Conservation (phyloP, 2,113 vertebrate species). For the Fregetta grallaria region DNA sequence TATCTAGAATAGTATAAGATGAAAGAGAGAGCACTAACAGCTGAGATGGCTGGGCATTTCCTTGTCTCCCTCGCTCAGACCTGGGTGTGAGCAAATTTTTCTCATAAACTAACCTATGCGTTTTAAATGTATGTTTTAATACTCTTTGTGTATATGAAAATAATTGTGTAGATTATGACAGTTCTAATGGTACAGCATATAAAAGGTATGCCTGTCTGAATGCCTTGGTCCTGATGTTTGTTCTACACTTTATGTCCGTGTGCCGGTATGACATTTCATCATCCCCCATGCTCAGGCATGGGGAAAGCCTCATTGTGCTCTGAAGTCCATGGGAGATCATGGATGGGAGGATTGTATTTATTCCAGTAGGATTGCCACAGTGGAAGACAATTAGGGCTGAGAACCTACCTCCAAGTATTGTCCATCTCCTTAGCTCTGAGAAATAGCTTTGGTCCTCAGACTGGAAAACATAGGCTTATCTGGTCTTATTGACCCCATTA, state of each 20-base stretch:
- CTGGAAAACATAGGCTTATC: neutral
- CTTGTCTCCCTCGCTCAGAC: neutral
- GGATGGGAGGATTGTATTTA: neutral
- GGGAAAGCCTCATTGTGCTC: neutral
- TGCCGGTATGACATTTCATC: neutral
- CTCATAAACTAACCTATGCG: neutral
- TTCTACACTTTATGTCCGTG: accelerated
- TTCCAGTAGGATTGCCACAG: neutral
- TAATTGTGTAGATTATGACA: neutral
- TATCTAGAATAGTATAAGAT: neutral
- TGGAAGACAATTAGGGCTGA: neutral
- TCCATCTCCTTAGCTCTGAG: neutral
- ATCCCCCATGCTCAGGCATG: neutral
- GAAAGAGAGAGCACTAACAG: neutral
- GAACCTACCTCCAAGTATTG: neutral
- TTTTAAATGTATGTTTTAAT: neutral
- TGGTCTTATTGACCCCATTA: neutral
- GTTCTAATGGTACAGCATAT: neutral
- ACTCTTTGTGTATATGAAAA: neutral
- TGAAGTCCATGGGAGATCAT: neutral
- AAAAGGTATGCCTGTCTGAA: neutral
- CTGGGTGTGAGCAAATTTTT: neutral
- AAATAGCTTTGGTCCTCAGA: neutral
- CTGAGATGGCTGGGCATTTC: neutral
- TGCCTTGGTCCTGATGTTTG: neutral